phyloP scores from a whole-genome alignment of 2,113 vertebrate species.

The Anolis sagrei region DNA sequence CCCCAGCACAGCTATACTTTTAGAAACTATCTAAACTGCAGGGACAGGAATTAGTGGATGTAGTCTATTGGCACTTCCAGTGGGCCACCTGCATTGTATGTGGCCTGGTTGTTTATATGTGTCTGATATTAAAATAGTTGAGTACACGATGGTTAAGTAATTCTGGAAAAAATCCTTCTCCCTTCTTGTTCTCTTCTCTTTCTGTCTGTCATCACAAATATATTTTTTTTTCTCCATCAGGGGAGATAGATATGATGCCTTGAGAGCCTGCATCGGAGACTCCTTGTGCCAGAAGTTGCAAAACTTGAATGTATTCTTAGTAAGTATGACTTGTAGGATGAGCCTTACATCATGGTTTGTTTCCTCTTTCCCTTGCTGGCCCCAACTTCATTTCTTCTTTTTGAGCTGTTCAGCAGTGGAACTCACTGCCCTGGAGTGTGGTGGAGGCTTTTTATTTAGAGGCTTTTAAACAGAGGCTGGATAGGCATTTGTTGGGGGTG shows the following conservation, averaged over 20 bases:
- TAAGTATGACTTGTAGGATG: conserved; percentile 72
- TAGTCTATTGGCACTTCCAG: neutral
- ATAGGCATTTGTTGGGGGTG: no score
- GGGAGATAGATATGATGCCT: conserved; percentile 93
- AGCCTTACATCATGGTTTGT: neutral
- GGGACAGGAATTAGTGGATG: neutral
- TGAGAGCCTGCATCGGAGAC: conserved; percentile 92
- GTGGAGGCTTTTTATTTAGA: no score
- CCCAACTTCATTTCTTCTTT: no score
- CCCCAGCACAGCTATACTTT: no score
- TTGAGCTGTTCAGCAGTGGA: no score
- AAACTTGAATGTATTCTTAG: conserved; percentile 91
- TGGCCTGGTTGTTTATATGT: neutral
- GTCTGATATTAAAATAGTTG: neutral
- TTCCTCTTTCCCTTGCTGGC: no score
- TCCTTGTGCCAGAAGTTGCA: conserved; percentile 89
- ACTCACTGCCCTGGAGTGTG: no score
- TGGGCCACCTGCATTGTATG: neutral
- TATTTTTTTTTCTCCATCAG: conserved; percentile 63
- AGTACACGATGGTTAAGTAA: neutral
- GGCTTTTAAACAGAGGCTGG: no score
- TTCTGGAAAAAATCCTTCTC: neutral
- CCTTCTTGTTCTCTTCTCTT: conserved; percentile 1
- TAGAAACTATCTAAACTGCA: neutral
- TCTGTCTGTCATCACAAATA: conserved; percentile 22